phyloP scores from a whole-genome alignment of 2,113 vertebrate genomes.

The Muscicapa adusta region DNA sequence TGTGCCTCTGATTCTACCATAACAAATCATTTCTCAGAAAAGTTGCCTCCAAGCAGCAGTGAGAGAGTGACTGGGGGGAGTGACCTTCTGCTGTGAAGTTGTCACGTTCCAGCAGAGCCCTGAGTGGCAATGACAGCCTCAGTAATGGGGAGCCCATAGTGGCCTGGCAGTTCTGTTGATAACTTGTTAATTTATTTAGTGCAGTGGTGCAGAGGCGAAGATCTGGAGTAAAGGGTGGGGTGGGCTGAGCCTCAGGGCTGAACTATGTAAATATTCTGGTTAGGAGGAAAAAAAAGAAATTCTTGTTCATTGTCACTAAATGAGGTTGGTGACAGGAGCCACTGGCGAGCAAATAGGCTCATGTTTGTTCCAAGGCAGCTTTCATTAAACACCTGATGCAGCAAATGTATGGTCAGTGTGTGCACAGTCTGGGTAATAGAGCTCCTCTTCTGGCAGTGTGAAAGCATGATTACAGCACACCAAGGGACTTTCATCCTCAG shows the following conservation, averaged over 20 bases:
- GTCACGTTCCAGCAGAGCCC: slow-evolving; percentile 47
- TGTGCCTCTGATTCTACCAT: slow-evolving; percentile 29
- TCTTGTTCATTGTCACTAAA: slow-evolving; percentile 57
- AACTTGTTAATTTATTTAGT: slow-evolving; percentile 70
- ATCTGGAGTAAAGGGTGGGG: slow-evolving; percentile 61
- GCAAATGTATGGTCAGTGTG: slow-evolving; percentile 32
- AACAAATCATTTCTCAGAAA: slow-evolving; percentile 55
- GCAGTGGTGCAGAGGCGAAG: slow-evolving; percentile 53
- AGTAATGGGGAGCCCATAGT: slow-evolving; percentile 31
- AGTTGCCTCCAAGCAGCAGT: slow-evolving; percentile 4
- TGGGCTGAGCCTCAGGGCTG: slow-evolving; percentile 29
- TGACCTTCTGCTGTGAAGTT: slow-evolving; percentile 43
- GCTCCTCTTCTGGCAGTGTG: slow-evolving; percentile 27
- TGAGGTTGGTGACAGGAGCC: slow-evolving; percentile 49
- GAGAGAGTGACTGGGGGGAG: slow-evolving; percentile 29
- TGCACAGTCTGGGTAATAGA: slow-evolving; percentile 53
- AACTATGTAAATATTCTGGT: slow-evolving; percentile 66
- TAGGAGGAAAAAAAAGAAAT: neutral
- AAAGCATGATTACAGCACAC: neutral
- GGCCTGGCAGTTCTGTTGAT: slow-evolving; percentile 36
- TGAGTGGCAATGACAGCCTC: slow-evolving; percentile 51
- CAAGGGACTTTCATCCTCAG: neutral
- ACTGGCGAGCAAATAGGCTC: slow-evolving; percentile 64
- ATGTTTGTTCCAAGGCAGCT: slow-evolving; percentile 61
- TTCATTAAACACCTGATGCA: slow-evolving; percentile 55